Conservation (phyloP, 2,797 vertebrate species). For the Acanthurus tractus region DNA sequence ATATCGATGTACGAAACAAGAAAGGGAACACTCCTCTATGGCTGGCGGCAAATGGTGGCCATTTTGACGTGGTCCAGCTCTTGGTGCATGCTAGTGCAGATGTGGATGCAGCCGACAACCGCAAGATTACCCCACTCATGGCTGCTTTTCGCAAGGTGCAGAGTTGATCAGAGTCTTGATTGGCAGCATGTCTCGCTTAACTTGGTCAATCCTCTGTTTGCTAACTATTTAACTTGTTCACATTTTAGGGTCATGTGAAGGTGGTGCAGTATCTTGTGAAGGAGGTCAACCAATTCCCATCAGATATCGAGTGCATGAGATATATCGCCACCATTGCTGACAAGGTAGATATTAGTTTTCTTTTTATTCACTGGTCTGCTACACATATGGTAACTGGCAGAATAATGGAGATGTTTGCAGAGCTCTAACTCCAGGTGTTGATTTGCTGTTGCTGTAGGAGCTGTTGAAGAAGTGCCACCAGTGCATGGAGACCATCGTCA, state of each 20-base stretch:
- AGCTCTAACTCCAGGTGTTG: slow-evolving; percentile 5
- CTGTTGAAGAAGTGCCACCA: slow-evolving; percentile 98
- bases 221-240: slow-evolving; percentile 14
- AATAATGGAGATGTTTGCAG: background rate
- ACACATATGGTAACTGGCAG: background rate
- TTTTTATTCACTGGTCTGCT: background rate
- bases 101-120: slow-evolving; percentile 98
- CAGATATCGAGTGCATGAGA: slow-evolving; percentile 99
- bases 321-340: slow-evolving; percentile 98
- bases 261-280: slow-evolving; percentile 99
- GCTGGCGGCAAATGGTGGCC: slow-evolving; percentile 96
- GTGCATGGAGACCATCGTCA: slow-evolving; percentile 99
- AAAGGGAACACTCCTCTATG: slow-evolving; percentile 99
- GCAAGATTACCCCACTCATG: slow-evolving; percentile 99
- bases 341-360: slow-evolving; percentile 87
- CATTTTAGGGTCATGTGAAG: slow-evolving; percentile 96
- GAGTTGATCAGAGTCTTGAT: background rate
- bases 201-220: background rate
- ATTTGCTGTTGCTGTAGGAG: slow-evolving; percentile 84
- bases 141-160: slow-evolving; percentile 97
- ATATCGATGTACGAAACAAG: slow-evolving; percentile 99
- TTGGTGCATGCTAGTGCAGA: slow-evolving; percentile 96
- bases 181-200: background rate
- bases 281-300: slow-evolving; percentile 98
- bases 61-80: slow-evolving; percentile 98